A percentile compares a stretch with the other conserved stretches of the same genome.
Conservation (phyloP, 1,140 invertebrate genomes). For the Chironomus tepperi region DNA sequence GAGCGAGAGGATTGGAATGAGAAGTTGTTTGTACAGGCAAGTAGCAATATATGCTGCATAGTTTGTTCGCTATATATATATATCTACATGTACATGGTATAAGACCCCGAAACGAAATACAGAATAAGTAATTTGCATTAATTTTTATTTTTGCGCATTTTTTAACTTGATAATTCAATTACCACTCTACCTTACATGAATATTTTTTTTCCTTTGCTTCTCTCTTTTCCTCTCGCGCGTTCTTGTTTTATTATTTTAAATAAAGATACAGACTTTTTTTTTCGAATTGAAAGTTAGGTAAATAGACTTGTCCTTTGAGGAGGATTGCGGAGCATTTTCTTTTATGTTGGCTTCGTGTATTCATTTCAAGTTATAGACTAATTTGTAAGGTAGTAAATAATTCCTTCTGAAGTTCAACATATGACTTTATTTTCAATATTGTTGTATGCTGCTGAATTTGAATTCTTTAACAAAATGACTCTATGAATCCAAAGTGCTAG, state of each 20-base stretch:
- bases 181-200: constrained; percentile 1
- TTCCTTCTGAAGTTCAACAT: too few species aligned
- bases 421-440: too few species aligned
- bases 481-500: too few species aligned
- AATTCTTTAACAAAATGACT: too few species aligned
- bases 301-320: not conserved
- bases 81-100: not conserved
- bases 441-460: too few species aligned
- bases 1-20: not conserved
- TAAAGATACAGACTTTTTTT: not conserved
- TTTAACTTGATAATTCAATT: constrained; percentile 10
- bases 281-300: not conserved
- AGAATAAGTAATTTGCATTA: constrained; percentile 14
- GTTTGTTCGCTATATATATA: not conserved
- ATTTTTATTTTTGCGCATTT: constrained; percentile 14
- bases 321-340: too few species aligned
- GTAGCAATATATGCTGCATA: constrained; percentile 10
- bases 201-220: not conserved
- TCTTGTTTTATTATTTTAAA: not conserved
- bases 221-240: not conserved
- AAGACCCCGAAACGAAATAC: not conserved
- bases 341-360: too few species aligned
- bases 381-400: too few species aligned
- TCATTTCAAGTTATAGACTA: too few species aligned
- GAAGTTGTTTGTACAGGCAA: not conserved